Evolutionary conservation across 1,140 invertebrate genomes (phyloP), one percentile per base, ranked within the genome.

Genomic region (Polypedilum pembai): DNA sequence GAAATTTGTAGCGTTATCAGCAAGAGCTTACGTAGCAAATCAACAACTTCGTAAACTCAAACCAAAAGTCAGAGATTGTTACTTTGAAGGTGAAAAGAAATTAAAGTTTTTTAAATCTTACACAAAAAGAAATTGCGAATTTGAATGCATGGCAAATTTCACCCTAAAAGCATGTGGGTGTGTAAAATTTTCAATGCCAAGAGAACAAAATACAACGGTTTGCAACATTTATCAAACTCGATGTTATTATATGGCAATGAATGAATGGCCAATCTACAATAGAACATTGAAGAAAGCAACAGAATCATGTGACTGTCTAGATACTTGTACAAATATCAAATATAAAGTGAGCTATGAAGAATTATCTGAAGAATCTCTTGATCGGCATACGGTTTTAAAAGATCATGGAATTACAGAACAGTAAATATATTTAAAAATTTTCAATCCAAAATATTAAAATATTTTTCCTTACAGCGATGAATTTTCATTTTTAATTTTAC

Each of bases 291-390:
- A 15, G 24, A 8, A 77, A 21, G 76, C 78, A 41, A 78, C 76
- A 24, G 24, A 33, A 33, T 33, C 24, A 5, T 90, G 89, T 78
- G 82, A 87, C 75, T 91, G 90, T 77, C 79, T 90, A 74, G 88
- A 88, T 0, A 83, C 87, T 0, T 91, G 90, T 76, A 88, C 86
- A 0, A 88, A 88, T 0, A 83, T 90, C 0, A 84, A 86, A 20
- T 91, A 90, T 75, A 86, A 88, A 75, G 86, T 56, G 3, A 56
- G 15, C 3, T 56, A n/a, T 15, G 45, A 56, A n/a, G n/a, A 56
- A 15, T n/a, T 15, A 4, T 56, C 24, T 3, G 24, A 33, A 33
- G 24, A 33, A 33, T 33, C 24, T 3, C 24, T 33, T 33, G 2
- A 33, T 33, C 24, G 24, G 5, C 24, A 33, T 33, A 33, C 5